Evolutionary conservation across 2,797 vertebrate species (phyloP).

Genomic region (Cyprinella venusta): DNA sequence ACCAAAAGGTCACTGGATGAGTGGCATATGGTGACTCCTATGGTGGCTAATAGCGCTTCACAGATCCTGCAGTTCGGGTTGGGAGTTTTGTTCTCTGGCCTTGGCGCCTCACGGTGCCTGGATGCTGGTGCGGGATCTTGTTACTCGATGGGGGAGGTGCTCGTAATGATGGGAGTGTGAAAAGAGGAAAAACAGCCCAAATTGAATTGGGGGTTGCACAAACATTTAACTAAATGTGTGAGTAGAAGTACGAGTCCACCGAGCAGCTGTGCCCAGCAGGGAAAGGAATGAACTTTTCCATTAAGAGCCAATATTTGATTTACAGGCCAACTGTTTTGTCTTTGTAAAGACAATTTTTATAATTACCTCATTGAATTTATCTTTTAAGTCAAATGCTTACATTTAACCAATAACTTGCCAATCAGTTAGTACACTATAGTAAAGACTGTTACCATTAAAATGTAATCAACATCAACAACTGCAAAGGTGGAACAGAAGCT

Average conservation of each 20-base stretch:
- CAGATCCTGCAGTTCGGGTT: slow-evolving; percentile 18
- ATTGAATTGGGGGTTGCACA: slow-evolving; percentile 50
- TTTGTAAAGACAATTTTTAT: background rate
- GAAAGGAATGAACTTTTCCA: background rate
- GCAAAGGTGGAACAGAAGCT: background rate
- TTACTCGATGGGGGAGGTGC: slow-evolving; percentile 56
- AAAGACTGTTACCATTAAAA: background rate
- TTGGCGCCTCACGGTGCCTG: slow-evolving; percentile 47
- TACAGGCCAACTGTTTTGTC: background rate
- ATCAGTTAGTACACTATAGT: background rate
- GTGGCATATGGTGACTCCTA: slow-evolving; percentile 50
- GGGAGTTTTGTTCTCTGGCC: slow-evolving; percentile 42
- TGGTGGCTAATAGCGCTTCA: slow-evolving; percentile 36
- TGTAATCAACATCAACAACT: background rate
- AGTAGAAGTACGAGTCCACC: background rate
- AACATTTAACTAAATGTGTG: slow-evolving; percentile 39
- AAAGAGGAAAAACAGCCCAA: slow-evolving; percentile 56
- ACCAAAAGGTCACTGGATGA: slow-evolving; percentile 1
- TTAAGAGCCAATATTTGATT: no score
- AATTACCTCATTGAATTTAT: background rate
- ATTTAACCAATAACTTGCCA: background rate
- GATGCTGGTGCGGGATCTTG: slow-evolving; percentile 57
- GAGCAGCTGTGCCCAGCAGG: slow-evolving; percentile 4
- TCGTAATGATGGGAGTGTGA: slow-evolving; percentile 50
- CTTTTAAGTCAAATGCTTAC: background rate